Evolutionary conservation across 2,113 vertebrate species (phyloP), one percentile per base, ranked within the genome.

Genomic region (Myxocyprinus asiaticus): DNA sequence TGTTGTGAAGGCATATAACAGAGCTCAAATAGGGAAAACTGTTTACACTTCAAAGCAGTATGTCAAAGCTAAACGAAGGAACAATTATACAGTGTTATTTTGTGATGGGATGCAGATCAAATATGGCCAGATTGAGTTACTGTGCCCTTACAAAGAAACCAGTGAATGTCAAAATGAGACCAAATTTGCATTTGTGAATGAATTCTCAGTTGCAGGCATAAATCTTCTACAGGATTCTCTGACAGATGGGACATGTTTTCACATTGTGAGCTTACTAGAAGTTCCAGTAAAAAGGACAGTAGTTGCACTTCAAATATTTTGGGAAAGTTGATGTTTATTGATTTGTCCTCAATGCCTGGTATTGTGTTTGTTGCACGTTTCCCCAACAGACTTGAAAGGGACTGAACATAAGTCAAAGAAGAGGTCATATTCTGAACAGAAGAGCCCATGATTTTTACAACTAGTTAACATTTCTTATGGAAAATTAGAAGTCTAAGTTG

Each of bases 321-420:
- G 51, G 51, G 9, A 4, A 53, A 53, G 51, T 53, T 53, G 51
- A 53, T 53, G 51, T 53, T 9, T 10, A 53, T 53, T 53, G 51
- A 53, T 53, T 53, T 53, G 51, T 53, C 8, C 51, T 53, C 51
- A 10, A 53, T 63, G 61, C 61, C 47, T 48, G 47, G 47, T 48
- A 48, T 48, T 48, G 47, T 48, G 47, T 48, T 48, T 48, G 47
- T 69, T 43, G 61, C 61, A 63, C 61, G 43, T 63, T 63, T 63
- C 61, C 61, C 61, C 43, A 63, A 63, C 61, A 63, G 43, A 63
- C 61, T 63, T 63, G 61, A 63, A 63, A 63, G 61, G 61, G 61
- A 63, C 61, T 63, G 43, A 42, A 63, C 9, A 63, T 63, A 63
- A 63, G 61, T 63, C 61, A 63, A 42, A 63, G 61, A 63, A 11